Base-by-base conservation (phyloP, 2,888 invertebrate species). In the Zele albiditarsus region DNA sequence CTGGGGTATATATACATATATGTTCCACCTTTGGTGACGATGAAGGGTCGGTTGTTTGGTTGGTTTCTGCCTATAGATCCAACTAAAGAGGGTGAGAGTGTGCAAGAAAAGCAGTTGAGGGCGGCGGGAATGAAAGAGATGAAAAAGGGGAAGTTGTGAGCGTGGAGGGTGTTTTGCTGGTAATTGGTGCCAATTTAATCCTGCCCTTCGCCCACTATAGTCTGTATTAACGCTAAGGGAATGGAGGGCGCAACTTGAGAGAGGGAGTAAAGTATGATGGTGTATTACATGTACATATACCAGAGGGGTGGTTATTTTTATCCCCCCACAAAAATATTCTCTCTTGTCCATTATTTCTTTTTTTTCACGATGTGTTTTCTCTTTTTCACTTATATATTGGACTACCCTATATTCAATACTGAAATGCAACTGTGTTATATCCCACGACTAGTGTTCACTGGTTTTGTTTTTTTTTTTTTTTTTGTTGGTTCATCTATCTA, bases 151-250 rank as follows among this genome's bases (percentile, higher is more conserved):
- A 87, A 89, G 89, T 82, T 82, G 82, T 83, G 82, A 83, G 82
- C 83, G 85, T 80, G 82, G 83, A 88, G 88, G 89, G 88, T 88
- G 91, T 91, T 91, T 91, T 91, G 90, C 91, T 91, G 92, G 92
- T 92, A 92, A 92, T 92, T 92, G 92, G 91, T 91, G 92, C 91
- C 92, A 92, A 92, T 92, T 92, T 92, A 91, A 91, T 91, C 91
- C 91, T 91, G 91, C 91, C 91, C 91, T 91, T 91, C 91, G 85
- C 85, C 82, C 83, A 84, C 53, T 62, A 65, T 85, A 83, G 84
- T 82, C 82, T 83, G 85, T 88, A 86, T 88, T 88, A 87, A 86
- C 86, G 86, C 84, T 81, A 82, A 85, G 84, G 85, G 85, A 80
- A 12, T 38, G 83, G 79, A 79, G 79, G 79, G 71, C 76, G 78